Evolutionary conservation across 1,140 invertebrate genomes (phyloP), one percentile per base, ranked within the genome.

Genomic region (Drosophila santomea): DNA sequence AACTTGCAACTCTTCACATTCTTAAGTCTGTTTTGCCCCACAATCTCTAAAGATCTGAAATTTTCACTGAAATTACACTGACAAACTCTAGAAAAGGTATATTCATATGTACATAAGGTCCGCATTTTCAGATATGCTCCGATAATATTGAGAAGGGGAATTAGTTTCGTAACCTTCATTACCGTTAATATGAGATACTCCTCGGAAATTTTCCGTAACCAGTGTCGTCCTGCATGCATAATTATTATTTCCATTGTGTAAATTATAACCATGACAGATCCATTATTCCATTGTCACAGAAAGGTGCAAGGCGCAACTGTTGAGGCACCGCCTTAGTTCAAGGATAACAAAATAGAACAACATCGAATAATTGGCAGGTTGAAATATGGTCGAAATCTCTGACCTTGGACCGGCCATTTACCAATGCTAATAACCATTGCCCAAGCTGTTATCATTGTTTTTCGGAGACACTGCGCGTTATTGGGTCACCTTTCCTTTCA

Each of bases 401-500:
- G 80, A 72, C 80, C 80, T 83, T 83, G 80, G 54, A 36, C 56
- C 15, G 43, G 51, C 44, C 62, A 64, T 64, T 56, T 51, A 54
- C 59, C 32, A 35, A 10, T 66, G 38, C 1, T 39, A 12, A 39
- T 12, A 11, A 20, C 35, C 45, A 50, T 35, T 51, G 12, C 44
- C 41, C 68, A 57, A 25, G 11, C 36, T 28, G 20, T 69, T 25
- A 68, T 71, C 64, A 50, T 58, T 57, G 68, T 58, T 56, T 68
- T 20, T 20, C 50, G 14, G 48, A 67, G 72, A 47, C 64, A 80
- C 64, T 51, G 63, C 50, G 81, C 76, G 54, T 73, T 85, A 84
- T 80, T 78, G 64, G 82, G 82, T 81, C 68, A 81, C 79, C 78
- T 74, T 82, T 72, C 56, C 74, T 81, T 50, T 81, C 43, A 15